Conservation (phyloP, 2,888 invertebrate species). For the Drosophila siamana region DNA sequence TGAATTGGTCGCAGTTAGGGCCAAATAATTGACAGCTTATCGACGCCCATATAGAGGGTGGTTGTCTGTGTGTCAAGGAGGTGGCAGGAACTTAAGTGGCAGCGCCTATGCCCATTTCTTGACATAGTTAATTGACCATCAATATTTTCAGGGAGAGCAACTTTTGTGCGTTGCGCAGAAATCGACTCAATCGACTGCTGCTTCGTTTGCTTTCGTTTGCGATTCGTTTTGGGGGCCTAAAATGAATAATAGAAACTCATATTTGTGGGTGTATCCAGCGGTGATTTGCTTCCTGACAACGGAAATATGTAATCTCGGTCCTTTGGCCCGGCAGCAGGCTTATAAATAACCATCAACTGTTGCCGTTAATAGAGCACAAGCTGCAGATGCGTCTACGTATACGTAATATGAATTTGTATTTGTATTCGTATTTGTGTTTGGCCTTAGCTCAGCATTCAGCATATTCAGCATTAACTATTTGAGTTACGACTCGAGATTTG, state of each 20-base stretch:
- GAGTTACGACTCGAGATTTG: constrained; percentile 35
- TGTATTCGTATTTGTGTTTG: background rate
- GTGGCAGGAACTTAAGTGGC: constrained; percentile 5
- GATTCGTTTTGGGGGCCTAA: background rate
- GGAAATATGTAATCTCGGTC: constrained; percentile 17
- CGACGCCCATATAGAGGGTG: background rate
- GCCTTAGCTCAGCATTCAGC: constrained; percentile 21
- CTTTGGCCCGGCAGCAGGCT: constrained; percentile 36
- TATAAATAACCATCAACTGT: constrained; percentile 62
- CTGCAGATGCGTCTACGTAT: background rate
- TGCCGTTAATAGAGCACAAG: constrained; percentile 55
- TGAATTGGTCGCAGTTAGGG: constrained; percentile 1
- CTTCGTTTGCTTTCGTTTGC: background rate
- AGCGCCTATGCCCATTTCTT: background rate
- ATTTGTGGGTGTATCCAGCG: constrained; percentile 23
- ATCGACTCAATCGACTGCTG: constrained; percentile 1
- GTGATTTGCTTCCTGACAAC: constrained; percentile 30
- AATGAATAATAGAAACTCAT: constrained; percentile 32
- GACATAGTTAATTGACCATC: constrained; percentile 22
- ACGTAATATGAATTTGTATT: no score
- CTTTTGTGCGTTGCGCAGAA: constrained; percentile 3
- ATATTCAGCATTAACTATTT: constrained; percentile 19
- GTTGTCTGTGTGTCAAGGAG: background rate
- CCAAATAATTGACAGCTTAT: constrained; percentile 30
- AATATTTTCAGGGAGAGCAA: constrained; percentile 1